Evolutionary conservation across 2,113 vertebrate species (phyloP).

Genomic region (Cercopithecus mona): DNA sequence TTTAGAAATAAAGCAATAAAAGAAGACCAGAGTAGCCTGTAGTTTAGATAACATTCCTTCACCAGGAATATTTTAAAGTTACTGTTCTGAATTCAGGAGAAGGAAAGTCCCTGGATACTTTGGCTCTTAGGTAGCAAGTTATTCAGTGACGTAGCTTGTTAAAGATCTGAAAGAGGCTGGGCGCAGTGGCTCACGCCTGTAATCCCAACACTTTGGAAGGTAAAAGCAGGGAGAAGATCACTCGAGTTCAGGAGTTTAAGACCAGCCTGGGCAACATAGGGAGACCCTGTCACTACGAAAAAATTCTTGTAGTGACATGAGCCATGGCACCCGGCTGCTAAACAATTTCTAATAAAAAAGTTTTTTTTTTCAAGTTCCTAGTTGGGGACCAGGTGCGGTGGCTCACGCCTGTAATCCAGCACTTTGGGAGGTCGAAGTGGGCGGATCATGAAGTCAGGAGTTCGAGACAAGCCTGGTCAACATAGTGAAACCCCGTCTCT

Average conservation of each 20-base stretch:
- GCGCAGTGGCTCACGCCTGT: background rate
- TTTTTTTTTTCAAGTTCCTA: too few relatives aligned
- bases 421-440: too few relatives aligned
- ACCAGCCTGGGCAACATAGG: too few relatives aligned
- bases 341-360: too few relatives aligned
- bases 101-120: constrained; percentile 74
- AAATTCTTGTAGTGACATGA: too few relatives aligned
- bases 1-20: constrained; percentile 23
- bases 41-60: constrained; percentile 77
- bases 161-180: background rate
- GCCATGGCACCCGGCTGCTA: too few relatives aligned
- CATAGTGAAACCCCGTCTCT: too few relatives aligned
- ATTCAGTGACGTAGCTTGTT: constrained; percentile 73
- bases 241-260: background rate
- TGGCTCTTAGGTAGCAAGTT: constrained; percentile 75
- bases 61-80: constrained; percentile 68
- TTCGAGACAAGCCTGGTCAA: too few relatives aligned
- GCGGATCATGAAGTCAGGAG: too few relatives aligned
- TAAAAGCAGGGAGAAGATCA: background rate
- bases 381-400: too few relatives aligned
- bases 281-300: too few relatives aligned
- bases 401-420: too few relatives aligned
- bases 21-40: constrained; percentile 60
- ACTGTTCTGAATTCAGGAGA: constrained; percentile 68
- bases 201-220: background rate